Conservation (phyloP, 2,888 invertebrate genomes). For the Orchesellides sinensis region DNA sequence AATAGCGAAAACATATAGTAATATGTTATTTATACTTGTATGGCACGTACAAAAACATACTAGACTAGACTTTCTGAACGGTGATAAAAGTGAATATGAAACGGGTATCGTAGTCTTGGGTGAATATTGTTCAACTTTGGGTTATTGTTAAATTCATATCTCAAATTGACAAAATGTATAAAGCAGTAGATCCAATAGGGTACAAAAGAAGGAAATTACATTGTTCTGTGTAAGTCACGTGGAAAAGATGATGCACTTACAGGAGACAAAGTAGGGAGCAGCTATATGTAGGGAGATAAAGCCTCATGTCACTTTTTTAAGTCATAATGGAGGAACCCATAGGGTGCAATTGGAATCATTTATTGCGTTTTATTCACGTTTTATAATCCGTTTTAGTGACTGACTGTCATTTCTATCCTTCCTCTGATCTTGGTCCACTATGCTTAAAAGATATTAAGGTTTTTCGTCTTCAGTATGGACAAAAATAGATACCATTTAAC, state of each 20-base stretch:
- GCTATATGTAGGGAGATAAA: background rate
- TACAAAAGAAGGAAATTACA: background rate
- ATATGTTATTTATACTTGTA: no score
- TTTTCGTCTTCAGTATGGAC: no score
- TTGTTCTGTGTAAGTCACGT: background rate
- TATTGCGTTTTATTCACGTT: constrained; percentile 57
- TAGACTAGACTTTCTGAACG: no score
- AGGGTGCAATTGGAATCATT: constrained; percentile 51
- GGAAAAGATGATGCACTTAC: constrained; percentile 39
- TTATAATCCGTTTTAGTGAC: constrained; percentile 55
- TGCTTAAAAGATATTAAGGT: no score
- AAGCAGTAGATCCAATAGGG: background rate
- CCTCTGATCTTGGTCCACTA: no score
- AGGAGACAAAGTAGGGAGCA: constrained; percentile 36
- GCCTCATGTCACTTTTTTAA: constrained; percentile 7
- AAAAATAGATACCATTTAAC: no score
- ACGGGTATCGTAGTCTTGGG: no score
- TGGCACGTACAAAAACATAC: no score
- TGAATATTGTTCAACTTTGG: no score
- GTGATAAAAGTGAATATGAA: no score
- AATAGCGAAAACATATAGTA: no score
- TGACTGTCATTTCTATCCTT: constrained; percentile 15
- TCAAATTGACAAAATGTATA: background rate
- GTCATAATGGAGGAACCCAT: constrained; percentile 31
- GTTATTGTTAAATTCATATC: no score